Base-by-base conservation (phyloP, 2,797 vertebrate genomes). In the Notolepis coatsorum region DNA sequence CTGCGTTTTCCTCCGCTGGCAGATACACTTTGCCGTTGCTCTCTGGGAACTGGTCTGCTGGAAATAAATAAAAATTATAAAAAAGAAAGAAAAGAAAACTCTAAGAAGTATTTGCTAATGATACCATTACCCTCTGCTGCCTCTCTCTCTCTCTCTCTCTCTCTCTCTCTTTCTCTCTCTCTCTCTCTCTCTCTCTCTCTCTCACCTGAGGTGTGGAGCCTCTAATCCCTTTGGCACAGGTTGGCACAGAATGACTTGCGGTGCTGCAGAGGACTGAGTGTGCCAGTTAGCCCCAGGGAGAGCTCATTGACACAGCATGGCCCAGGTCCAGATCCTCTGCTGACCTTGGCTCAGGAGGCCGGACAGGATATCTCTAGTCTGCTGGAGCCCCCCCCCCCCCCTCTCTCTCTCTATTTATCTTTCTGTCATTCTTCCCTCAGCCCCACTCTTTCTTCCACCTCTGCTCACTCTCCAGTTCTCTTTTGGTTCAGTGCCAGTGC, bases 331-430 rank as follows among this genome's bases (percentile, higher is more conserved):
- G 49, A 42, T 61, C 46, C 70, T 58, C 53, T 64, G 55, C 62
- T 75, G 78, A 84, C 83, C 78, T 86, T 84, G 76, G 38, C 71
- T 38, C n/a, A n/a, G n/a, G 61, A 55, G 56, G 75, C 65, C 75
- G 51, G 54, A 71, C 35, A 67, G 58, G 46, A 45, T 61, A 43
- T 65, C 17, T 33, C 61, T 58, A 21, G 45, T 68, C 46, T 37
- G 37, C 50, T 61, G 30, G 42, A 65, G 18, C 20, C 42, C 31
- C 46, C 27, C 35, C 27, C 31, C 12, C 47, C 60, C 52, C 13
- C 55, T 72, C 38, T 65, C 23, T 69, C 67, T 50, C 4, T 17
- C 28, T 28, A 25, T 67, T n/a, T 35, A 2, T 41, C 17, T 42
- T 33, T 41, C 51, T 63, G 41, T 61, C 56, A 38, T 71, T 66